phyloP scores from a whole-genome alignment of 1,140 invertebrate species.

The Hormaphis cornu region DNA sequence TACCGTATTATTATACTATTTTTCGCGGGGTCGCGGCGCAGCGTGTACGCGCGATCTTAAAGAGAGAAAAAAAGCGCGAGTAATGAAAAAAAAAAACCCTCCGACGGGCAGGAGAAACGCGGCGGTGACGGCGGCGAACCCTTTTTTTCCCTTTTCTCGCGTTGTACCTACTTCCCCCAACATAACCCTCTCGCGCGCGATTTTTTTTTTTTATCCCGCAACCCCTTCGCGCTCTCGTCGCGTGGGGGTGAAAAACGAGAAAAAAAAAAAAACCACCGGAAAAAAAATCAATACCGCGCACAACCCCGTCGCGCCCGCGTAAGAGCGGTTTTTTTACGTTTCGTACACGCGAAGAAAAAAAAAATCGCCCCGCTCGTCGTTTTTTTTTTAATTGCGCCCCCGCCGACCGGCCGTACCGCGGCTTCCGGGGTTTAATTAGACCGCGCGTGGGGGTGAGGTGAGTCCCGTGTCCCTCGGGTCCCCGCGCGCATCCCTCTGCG shows the following conservation, averaged over 20 bases:
- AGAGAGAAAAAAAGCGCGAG: constrained; percentile 4
- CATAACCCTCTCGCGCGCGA: too few species aligned
- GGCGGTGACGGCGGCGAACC: too few species aligned
- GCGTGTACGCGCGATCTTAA: background rate
- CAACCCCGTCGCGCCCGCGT: too few species aligned
- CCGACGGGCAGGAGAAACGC: background rate
- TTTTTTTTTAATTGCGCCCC: constrained; percentile 18
- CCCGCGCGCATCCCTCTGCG: background rate
- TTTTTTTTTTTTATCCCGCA: background rate
- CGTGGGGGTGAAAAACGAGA: background rate
- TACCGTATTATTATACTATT: too few species aligned
- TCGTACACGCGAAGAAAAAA: too few species aligned
- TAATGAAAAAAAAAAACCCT: constrained; percentile 7
- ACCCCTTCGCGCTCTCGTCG: background rate
- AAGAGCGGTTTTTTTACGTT: too few species aligned
- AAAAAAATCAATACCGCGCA: background rate
- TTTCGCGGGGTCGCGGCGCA: background rate
- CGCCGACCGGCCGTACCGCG: background rate
- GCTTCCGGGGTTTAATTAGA: constrained; percentile 18
- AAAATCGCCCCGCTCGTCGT: background rate
- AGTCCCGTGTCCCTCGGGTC: background rate
- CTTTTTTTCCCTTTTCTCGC: background rate
- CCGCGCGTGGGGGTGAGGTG: background rate
- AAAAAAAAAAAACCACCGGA: background rate
- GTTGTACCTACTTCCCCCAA: too few species aligned